Conservation (phyloP, 2,797 vertebrate genomes). For the Euphonia xanthogaster region DNA sequence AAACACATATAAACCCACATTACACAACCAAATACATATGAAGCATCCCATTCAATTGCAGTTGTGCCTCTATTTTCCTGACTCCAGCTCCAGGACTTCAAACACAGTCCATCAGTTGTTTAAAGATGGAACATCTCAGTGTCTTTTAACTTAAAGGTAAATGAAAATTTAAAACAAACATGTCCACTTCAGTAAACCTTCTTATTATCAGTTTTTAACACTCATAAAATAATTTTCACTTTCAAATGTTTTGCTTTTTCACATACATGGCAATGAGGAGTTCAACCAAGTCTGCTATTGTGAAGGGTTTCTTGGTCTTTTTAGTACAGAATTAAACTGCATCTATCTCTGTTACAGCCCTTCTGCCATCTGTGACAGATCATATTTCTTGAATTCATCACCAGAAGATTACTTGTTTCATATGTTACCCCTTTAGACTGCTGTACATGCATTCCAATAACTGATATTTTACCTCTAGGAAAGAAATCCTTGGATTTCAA, state of each 20-base stretch:
- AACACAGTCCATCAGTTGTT: not conserved
- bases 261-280: not conserved
- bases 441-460: not conserved
- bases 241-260: not conserved
- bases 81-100: not conserved
- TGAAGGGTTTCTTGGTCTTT: not conserved
- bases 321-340: not conserved
- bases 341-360: not conserved
- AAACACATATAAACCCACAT: not conserved
- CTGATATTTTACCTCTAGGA: conserved; percentile 10
- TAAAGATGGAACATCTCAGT: not conserved
- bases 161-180: not conserved
- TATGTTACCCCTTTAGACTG: not conserved
- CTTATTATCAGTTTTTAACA: not conserved
- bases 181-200: not conserved
- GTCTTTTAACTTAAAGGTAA: not conserved
- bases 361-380: not conserved
- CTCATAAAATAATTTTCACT: not conserved
- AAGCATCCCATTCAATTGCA: not conserved
- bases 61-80: not conserved
- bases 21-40: not conserved
- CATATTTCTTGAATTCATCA: not conserved
- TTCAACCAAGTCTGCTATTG: not conserved
- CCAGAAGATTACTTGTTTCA: conserved; percentile 6
- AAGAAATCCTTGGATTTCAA: conserved; percentile 24